Evolutionary conservation across 2,113 vertebrate genomes (phyloP).

Genomic region (Peromyscus maniculatus): DNA sequence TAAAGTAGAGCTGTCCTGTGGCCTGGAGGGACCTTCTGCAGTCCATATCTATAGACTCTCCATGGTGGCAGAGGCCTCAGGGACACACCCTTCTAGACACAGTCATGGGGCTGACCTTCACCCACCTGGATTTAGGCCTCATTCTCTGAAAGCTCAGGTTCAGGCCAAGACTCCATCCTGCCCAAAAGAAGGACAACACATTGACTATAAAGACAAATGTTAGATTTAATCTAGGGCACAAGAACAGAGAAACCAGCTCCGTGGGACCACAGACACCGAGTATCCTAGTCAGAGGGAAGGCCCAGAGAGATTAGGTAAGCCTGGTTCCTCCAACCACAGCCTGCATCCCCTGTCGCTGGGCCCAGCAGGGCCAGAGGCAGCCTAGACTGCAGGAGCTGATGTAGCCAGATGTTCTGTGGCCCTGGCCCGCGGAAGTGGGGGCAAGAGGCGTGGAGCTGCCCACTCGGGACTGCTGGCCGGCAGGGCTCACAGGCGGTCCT

Average conservation of each 20-base stretch:
- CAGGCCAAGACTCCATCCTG: background rate
- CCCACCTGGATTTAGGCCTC: background rate
- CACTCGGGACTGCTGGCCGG: too few relatives aligned
- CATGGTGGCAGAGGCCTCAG: background rate
- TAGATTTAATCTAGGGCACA: constrained; percentile 4
- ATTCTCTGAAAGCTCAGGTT: background rate
- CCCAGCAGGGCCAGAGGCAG: background rate
- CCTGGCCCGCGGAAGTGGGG: background rate
- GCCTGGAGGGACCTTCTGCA: background rate
- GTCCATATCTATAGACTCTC: background rate
- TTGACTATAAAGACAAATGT: background rate
- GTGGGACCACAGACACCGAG: fast-evolving
- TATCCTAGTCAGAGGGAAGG: background rate
- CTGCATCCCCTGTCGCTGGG: fast-evolving
- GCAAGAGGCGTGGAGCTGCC: background rate
- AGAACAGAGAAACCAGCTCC: background rate
- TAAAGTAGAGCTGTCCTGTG: too few relatives aligned
- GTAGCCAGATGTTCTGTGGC: background rate
- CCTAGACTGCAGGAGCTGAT: background rate
- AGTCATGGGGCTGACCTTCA: fast-evolving
- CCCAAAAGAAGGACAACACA: background rate
- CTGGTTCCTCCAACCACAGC: too few relatives aligned
- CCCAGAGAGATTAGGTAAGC: background rate
- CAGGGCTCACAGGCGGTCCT: constrained; percentile 75
- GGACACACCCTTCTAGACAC: background rate